Conservation (phyloP, 2,888 invertebrate species). For the Parapristionchus giblindavisi region DNA sequence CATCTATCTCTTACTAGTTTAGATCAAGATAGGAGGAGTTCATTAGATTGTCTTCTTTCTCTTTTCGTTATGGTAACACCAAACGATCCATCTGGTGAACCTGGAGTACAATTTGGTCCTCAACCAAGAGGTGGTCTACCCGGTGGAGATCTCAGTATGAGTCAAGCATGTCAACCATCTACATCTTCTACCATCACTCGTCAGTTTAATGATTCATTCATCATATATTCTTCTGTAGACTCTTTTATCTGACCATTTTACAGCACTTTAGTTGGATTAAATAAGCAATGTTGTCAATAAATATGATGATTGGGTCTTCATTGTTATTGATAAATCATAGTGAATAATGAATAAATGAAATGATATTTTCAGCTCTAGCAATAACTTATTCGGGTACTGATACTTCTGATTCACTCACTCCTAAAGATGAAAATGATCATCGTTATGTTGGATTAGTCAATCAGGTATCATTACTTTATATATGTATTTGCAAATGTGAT, state of each 20-base stretch:
- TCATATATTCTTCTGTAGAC: not conserved
- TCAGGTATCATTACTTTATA: slow-evolving; percentile 47
- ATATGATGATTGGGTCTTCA: too few species aligned
- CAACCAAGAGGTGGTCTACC: slow-evolving; percentile 27
- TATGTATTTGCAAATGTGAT: not conserved
- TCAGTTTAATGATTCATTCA: not conserved
- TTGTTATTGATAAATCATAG: too few species aligned
- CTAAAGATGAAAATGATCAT: slow-evolving; percentile 64
- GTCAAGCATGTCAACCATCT: slow-evolving; percentile 29
- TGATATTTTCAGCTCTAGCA: not conserved
- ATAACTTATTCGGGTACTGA: not conserved
- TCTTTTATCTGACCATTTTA: too few species aligned
- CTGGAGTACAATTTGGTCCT: slow-evolving; percentile 17
- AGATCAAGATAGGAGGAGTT: too few species aligned
- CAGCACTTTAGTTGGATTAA: too few species aligned
- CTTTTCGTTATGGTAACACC: slow-evolving; percentile 13
- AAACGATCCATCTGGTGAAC: slow-evolving; percentile 1
- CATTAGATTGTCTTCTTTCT: too few species aligned
- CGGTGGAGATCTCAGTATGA: slow-evolving; percentile 23
- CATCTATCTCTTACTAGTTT: too few species aligned
- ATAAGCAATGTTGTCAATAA: too few species aligned
- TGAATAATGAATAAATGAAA: too few species aligned
- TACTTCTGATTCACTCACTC: slow-evolving; percentile 16
- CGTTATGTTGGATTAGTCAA: slow-evolving; percentile 67
- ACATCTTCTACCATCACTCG: slow-evolving; percentile 16